Conservation (phyloP, 2,888 invertebrate species). For the Dynastes hyllus region DNA sequence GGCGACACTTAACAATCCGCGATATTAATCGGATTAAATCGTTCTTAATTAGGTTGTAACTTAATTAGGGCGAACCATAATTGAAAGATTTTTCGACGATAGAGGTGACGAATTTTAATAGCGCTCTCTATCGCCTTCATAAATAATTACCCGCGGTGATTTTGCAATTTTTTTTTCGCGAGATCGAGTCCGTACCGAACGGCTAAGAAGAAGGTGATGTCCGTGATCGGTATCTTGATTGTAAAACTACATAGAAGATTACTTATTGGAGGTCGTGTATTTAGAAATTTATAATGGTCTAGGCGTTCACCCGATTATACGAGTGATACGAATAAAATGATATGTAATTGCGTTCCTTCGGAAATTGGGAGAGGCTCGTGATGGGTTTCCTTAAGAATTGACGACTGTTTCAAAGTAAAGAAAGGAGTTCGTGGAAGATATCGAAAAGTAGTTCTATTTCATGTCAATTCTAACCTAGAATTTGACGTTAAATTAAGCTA, state of each 20-base stretch:
- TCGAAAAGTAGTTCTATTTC: too few relatives aligned
- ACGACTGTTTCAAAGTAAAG: too few relatives aligned
- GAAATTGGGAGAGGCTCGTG: too few relatives aligned
- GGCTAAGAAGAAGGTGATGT: slow-evolving; percentile 9
- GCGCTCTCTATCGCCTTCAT: neutral
- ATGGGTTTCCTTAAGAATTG: too few relatives aligned
- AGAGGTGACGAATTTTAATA: slow-evolving; percentile 42
- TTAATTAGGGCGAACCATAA: slow-evolving; percentile 43
- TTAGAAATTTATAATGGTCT: slow-evolving; percentile 30
- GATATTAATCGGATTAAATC: slow-evolving; percentile 44
- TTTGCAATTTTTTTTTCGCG: slow-evolving; percentile 23
- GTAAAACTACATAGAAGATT: slow-evolving; percentile 38
- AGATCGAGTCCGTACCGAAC: neutral
- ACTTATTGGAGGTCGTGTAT: slow-evolving; percentile 23
- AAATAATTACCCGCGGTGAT: slow-evolving; percentile 40
- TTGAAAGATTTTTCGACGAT: slow-evolving; percentile 46
- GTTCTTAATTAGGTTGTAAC: slow-evolving; percentile 43
- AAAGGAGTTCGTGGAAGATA: too few relatives aligned
- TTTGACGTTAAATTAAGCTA: too few relatives aligned
- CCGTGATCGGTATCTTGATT: slow-evolving; percentile 30
- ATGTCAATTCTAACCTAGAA: too few relatives aligned
- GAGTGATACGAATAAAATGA: too few relatives aligned
- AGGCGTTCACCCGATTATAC: slow-evolving; percentile 16
- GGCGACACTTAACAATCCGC: slow-evolving; percentile 27
- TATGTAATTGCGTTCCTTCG: too few relatives aligned